Evolutionary conservation across 2,113 vertebrate genomes (phyloP).

Genomic region (Hydropotes inermis): DNA sequence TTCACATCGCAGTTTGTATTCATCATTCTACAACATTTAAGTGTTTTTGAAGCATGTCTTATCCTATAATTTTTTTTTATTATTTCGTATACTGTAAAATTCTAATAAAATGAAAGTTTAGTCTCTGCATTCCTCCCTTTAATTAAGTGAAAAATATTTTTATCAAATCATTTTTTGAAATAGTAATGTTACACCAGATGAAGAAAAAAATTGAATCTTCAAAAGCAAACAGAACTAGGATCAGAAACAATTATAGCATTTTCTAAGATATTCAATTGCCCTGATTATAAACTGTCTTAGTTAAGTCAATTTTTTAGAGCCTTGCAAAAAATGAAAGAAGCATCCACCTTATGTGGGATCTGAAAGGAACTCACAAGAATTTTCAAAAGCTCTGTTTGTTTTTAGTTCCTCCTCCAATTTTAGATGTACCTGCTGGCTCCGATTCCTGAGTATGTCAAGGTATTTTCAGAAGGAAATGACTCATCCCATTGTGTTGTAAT

Average conservation of each 20-base stretch:
- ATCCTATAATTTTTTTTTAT: background rate
- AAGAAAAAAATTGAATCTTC: background rate
- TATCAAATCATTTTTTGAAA: background rate
- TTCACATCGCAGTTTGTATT: background rate
- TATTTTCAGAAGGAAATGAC: background rate
- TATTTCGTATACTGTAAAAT: background rate
- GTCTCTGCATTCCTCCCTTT: background rate
- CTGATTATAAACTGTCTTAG: background rate
- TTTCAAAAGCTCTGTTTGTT: background rate
- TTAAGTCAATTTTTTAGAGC: background rate
- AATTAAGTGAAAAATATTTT: background rate
- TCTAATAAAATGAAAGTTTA: background rate
- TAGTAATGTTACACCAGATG: background rate
- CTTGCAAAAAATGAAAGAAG: background rate
- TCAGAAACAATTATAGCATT: background rate
- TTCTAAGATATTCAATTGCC: background rate
- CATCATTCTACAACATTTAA: background rate
- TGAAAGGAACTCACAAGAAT: background rate
- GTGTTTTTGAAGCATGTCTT: background rate
- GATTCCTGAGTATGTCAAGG: background rate
- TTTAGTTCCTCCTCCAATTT: background rate
- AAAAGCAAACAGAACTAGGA: background rate
- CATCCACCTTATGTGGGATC: background rate
- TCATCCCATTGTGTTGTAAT: background rate
- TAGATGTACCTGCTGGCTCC: background rate